Evolutionary conservation across 2,888 invertebrate species (phyloP), one percentile per base, ranked within the genome.

Genomic region (Cryptus viduatorius): DNA sequence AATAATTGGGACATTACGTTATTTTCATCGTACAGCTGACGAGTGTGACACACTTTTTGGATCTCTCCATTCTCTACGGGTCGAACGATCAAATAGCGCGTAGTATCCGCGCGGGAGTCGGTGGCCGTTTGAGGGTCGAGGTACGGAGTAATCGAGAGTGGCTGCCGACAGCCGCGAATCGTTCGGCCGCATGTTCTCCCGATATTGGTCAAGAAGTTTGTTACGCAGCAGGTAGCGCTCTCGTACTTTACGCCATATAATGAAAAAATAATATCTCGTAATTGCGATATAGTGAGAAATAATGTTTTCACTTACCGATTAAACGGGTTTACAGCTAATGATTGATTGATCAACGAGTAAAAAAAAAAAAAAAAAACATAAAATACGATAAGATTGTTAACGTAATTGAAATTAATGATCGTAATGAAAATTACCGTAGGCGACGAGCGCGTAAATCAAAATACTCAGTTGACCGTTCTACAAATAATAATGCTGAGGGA

Each of bases 41-140:
- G 8, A 95, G 94, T 12, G 96, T 97, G 0, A 96, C 97, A 44
- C 96, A 96, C 12, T 97, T 94, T 92, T 94, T 98, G 94, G 98
- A 98, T 91, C 94, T 96, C 3, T 98, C 98, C 0, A 93, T 97
- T 46, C 96, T 98, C 1, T 98, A 98, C 90, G 98, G 98, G 0
- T 97, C 96, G 84, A 96, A 95, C 3, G 95, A 95, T 14, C 94
- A 95, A 50, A 96, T 96, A 85, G 96, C 96, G 16, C 94, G 95
- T 8, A 95, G 95, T 31, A 94, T 98, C 24, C 95, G 98, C 7
- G 95, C 96, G 8, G 95, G 95, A 89, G 94, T 94, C 59, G 96
- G 96, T 0, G 98, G 98, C 0, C 95, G 96, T 16, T 93, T 97
- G 89, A 92, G 94, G 48, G 95, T 96, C 0, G 95, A 96, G 12